Conservation (phyloP, 2,888 invertebrate species). For the Zygogramma bicolorata region DNA sequence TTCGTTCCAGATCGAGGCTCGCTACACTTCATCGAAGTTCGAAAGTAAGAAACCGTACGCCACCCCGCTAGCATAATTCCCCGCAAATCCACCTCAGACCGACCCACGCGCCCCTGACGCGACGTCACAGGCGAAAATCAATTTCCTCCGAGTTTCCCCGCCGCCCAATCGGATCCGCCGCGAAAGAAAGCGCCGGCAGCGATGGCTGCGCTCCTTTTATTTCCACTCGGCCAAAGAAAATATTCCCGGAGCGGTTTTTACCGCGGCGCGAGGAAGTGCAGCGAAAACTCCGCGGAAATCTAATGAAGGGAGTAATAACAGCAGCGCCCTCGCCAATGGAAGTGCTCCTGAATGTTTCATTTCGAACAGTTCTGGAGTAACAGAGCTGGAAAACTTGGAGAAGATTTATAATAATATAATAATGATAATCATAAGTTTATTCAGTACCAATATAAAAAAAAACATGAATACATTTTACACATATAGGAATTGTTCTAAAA, state of each 20-base stretch:
- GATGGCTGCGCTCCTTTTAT: constrained; percentile 53
- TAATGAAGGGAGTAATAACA: neutral
- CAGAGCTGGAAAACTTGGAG: no score
- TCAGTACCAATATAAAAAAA: no score
- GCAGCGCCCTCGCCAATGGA: neutral
- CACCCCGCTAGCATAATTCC: neutral
- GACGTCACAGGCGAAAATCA: constrained; percentile 59
- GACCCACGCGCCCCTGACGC: constrained; percentile 26
- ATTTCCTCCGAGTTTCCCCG: constrained; percentile 55
- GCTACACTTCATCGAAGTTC: no score
- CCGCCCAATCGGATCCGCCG: constrained; percentile 52
- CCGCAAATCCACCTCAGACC: constrained; percentile 16
- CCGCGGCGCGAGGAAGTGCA: constrained; percentile 34
- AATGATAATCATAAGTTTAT: no score
- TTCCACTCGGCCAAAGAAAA: constrained; percentile 51
- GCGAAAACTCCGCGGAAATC: neutral
- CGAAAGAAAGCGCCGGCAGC: constrained; percentile 52
- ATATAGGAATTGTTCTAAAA: no score
- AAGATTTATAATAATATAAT: no score
- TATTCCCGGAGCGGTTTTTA: constrained; percentile 50
- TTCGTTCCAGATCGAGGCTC: neutral
- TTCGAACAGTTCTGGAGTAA: no score
- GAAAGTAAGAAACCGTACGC: no score
- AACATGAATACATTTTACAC: no score
- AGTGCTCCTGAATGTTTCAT: neutral